Conservation (phyloP, 2,113 vertebrate genomes). For the Cephalopterus ornatus region DNA sequence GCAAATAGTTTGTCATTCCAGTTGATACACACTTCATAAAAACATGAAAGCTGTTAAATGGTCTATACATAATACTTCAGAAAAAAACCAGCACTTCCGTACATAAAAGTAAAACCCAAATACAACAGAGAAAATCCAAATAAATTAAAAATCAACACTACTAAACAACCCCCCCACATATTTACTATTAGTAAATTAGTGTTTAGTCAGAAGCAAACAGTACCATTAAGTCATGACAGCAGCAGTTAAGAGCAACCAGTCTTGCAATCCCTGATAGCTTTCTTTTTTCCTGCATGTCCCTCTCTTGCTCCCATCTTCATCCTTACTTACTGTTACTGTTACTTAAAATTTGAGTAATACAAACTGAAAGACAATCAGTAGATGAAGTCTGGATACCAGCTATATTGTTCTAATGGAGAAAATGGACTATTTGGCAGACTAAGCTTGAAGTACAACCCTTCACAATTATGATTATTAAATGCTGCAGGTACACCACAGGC, state of each 20-base stretch:
- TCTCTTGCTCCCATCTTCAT: neutral
- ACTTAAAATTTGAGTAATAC: neutral
- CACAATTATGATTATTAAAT: neutral
- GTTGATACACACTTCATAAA: neutral
- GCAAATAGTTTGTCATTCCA: neutral
- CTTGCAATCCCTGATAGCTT: neutral
- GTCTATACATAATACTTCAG: neutral
- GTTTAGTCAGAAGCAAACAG: neutral
- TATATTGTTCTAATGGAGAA: neutral
- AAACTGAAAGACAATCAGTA: neutral
- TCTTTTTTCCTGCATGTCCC: too few relatives aligned
- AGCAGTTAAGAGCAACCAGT: neutral
- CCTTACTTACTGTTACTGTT: neutral
- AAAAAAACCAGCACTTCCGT: neutral
- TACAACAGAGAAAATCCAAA: neutral
- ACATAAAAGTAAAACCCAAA: neutral
- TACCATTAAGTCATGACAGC: neutral
- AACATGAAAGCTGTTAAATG: neutral
- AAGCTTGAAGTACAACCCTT: neutral
- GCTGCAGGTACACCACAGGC: neutral
- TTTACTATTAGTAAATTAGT: neutral
- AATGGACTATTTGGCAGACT: neutral
- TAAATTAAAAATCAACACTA: neutral
- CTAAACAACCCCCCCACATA: accelerated
- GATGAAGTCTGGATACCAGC: neutral